A percentile compares a stretch with the other conserved stretches of the same genome.
Evolutionary conservation across 2,888 invertebrate genomes (phyloP).

Genomic region (Ochropleura plecta): DNA sequence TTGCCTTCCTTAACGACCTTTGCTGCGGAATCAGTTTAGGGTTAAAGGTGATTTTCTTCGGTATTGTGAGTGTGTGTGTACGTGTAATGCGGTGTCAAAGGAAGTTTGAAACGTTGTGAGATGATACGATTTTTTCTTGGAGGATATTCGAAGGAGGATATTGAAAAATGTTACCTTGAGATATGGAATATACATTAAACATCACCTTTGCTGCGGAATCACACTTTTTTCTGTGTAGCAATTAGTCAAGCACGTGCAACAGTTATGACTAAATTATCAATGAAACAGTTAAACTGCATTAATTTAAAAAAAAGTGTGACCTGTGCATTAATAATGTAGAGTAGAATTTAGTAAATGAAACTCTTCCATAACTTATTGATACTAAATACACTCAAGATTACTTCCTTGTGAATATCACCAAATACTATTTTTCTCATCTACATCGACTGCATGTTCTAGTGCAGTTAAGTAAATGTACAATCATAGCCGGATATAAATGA

Average conservation of each 20-base stretch:
- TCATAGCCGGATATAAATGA: conserved; percentile 41
- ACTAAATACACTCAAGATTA: neutral
- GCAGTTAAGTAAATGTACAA: neutral
- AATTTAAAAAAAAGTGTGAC: conserved; percentile 13
- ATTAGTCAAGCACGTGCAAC: conserved; percentile 22
- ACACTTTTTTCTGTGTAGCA: neutral
- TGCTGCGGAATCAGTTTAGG: conserved; percentile 85
- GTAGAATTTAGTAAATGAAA: conserved; percentile 20
- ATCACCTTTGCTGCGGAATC: no score
- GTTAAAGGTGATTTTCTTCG: conserved; percentile 86
- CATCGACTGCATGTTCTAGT: neutral
- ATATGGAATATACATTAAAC: conserved; percentile 9
- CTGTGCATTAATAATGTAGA: neutral
- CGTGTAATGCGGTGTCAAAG: conserved; percentile 70
- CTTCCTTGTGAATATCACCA: neutral
- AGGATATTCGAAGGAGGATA: conserved; percentile 48
- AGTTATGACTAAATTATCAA: conserved; percentile 27
- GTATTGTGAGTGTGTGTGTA: conserved; percentile 67
- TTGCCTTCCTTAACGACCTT: conserved; percentile 88
- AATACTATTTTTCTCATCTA: neutral
- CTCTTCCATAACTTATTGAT: neutral
- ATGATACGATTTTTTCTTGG: conserved; percentile 66
- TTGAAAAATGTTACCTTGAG: conserved; percentile 46
- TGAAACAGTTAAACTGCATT: conserved; percentile 19
- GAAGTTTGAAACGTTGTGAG: conserved; percentile 66